Percentiles rank a stretch among this genome's conserved stretches.
These are phyloP conservation scores for Pelodiscus sinensis DNA, from an alignment of 2,113 vertebrate species.

Conservation along the genomic window DNA sequence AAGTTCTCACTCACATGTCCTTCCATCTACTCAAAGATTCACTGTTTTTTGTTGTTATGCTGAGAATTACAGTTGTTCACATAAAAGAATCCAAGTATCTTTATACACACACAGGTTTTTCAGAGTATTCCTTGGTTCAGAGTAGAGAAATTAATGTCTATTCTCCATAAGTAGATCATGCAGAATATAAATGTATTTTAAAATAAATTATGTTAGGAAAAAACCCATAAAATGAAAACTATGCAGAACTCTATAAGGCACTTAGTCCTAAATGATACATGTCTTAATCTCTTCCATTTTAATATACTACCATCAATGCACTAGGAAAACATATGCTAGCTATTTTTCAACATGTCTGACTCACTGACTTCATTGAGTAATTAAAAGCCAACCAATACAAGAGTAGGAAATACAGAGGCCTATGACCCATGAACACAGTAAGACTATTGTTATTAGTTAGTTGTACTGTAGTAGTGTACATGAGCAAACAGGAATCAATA, in stretches of 20 bases:
- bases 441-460: not conserved
- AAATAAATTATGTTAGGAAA: not conserved
- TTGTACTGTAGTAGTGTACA: not conserved
- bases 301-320: not conserved
- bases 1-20: not conserved
- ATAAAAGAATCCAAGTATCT: accelerated
- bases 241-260: not conserved
- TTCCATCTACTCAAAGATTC: not conserved
- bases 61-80: not conserved
- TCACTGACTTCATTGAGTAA: not conserved
- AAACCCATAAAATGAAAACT: not conserved
- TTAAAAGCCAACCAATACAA: not conserved
- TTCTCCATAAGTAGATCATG: not conserved
- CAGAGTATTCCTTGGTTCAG: not conserved
- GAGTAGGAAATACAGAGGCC: not conserved
- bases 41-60: not conserved
- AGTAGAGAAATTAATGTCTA: not conserved
- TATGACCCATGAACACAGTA: not conserved
- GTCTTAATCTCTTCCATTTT: not conserved
- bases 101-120: not conserved
- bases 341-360: not conserved
- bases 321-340: not conserved
- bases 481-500: not conserved
- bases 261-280: not conserved
- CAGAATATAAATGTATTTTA: not conserved